Evolutionary conservation across 2,797 vertebrate genomes (phyloP).

Genomic region (Sebastes ruberrimus): DNA sequence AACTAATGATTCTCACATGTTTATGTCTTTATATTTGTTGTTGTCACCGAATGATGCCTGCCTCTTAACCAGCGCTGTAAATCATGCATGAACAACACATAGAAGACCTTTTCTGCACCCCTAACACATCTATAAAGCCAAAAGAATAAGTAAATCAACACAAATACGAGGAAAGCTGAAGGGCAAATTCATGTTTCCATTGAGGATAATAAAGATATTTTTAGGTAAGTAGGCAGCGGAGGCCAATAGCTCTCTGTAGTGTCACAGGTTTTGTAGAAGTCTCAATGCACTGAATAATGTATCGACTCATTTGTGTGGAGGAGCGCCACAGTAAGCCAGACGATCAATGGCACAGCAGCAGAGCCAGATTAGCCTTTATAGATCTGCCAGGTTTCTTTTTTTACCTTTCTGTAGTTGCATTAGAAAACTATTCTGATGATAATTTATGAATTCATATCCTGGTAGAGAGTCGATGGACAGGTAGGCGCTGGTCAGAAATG

Average conservation of each 20-base stretch:
- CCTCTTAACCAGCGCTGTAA: neutral
- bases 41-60: neutral
- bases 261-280: conserved; percentile 41
- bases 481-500: too few species aligned
- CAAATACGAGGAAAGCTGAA: neutral
- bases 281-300: conserved; percentile 54
- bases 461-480: neutral
- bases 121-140: neutral
- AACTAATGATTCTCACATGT: neutral
- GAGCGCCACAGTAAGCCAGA: conserved; percentile 34
- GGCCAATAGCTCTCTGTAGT: conserved; percentile 7
- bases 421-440: conserved; percentile 9
- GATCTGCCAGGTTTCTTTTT: neutral
- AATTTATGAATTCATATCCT: conserved; percentile 15
- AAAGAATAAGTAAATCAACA: neutral
- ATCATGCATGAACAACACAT: neutral
- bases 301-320: conserved; percentile 56
- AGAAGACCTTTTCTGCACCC: neutral
- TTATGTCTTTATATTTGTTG: neutral
- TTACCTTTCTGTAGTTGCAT: neutral
- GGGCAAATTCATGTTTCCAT: neutral
- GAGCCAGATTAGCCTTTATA: conserved; percentile 41
- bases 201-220: conserved; percentile 11
- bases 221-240: neutral
- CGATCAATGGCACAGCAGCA: conserved; percentile 54